Conservation (phyloP, 2,113 vertebrate species). For the Melanerpes formicivorus region DNA sequence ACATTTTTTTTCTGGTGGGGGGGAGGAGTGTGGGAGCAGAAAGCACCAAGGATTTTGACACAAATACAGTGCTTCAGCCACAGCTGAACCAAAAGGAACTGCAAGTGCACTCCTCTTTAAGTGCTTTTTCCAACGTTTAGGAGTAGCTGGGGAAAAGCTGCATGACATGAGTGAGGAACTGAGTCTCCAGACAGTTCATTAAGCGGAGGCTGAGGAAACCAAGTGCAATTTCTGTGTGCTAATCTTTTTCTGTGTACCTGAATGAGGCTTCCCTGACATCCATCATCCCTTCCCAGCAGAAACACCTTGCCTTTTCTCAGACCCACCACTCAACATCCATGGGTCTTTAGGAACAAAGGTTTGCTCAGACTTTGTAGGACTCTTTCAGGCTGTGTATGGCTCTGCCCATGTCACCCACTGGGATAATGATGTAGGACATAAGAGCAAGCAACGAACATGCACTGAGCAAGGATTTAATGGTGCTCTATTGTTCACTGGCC, state of each 20-base stretch:
- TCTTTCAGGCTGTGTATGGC: background rate
- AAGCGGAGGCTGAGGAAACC: background rate
- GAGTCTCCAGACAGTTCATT: slow-evolving; percentile 49
- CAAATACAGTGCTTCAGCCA: background rate
- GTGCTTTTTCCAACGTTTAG: slow-evolving; percentile 15
- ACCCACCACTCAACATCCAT: background rate
- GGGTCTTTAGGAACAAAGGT: background rate
- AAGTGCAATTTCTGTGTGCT: slow-evolving; percentile 1
- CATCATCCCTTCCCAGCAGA: background rate
- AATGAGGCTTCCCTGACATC: background rate
- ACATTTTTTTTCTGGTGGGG: no score
- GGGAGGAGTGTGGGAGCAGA: background rate
- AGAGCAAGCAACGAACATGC: background rate
- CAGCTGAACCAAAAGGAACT: background rate
- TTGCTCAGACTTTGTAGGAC: background rate
- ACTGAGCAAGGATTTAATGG: background rate
- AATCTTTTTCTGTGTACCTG: background rate
- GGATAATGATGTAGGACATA: slow-evolving; percentile 17
- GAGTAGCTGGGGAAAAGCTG: slow-evolving; percentile 26
- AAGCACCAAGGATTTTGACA: background rate
- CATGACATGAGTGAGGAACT: background rate
- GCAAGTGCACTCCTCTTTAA: background rate
- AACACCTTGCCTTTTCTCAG: slow-evolving; percentile 13
- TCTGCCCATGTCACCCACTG: background rate
- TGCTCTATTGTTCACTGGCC: background rate